Conservation (phyloP, 2,797 vertebrate species). For the Anniella stebbinsi region DNA sequence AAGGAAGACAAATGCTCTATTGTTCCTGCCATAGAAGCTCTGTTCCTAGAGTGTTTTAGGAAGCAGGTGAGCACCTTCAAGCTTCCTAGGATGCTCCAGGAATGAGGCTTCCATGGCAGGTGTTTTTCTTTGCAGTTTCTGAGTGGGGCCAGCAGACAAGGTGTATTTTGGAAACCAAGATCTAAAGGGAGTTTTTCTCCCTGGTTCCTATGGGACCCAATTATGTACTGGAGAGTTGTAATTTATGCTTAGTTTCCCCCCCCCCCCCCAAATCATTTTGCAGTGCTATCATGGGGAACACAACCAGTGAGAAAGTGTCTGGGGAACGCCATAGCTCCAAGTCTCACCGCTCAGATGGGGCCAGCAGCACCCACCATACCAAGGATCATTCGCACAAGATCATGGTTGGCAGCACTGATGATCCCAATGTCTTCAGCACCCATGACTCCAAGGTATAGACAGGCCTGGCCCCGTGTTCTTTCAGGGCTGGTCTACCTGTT, state of each 20-base stretch:
- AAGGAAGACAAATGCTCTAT: too few relatives aligned
- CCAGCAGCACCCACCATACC: slow-evolving; percentile 74
- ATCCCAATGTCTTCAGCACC: slow-evolving; percentile 94
- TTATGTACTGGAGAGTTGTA: accelerated
- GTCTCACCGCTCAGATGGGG: slow-evolving; percentile 87
- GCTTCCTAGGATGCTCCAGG: too few relatives aligned
- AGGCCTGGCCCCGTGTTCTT: neutral
- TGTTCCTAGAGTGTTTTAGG: too few relatives aligned
- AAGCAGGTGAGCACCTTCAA: too few relatives aligned
- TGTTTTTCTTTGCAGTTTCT: neutral
- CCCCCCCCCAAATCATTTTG: too few relatives aligned
- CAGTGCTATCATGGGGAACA: slow-evolving; percentile 90
- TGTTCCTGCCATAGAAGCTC: too few relatives aligned
- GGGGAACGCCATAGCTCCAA: slow-evolving; percentile 91
- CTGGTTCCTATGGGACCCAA: accelerated
- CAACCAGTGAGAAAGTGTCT: slow-evolving; percentile 88
- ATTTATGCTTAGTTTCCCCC: too few relatives aligned
- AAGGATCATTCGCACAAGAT: slow-evolving; percentile 93
- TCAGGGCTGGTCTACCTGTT: neutral
- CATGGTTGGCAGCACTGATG: slow-evolving; percentile 96
- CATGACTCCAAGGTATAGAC: slow-evolving; percentile 88
- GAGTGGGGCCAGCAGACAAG: neutral
- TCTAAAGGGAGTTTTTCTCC: neutral
- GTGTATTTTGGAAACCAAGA: neutral
- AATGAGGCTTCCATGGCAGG: too few relatives aligned